Percentiles rank a stretch among this genome's conserved stretches.
Evolutionary conservation across 2,797 vertebrate species (phyloP).

Genomic region (Hydrolagus colliei): DNA sequence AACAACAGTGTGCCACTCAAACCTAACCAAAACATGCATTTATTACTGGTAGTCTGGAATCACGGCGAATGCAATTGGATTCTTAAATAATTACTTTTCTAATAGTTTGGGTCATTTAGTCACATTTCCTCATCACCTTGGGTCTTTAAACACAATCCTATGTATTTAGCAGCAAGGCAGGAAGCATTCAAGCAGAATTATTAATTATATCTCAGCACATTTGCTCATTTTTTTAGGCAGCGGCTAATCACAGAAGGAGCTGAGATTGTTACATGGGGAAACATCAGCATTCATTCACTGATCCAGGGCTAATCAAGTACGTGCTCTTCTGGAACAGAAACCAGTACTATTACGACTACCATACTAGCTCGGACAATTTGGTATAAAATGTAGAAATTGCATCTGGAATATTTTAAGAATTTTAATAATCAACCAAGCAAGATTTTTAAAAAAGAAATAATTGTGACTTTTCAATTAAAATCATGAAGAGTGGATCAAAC

Average conservation of each 20-base stretch:
- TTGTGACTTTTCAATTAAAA: not conserved
- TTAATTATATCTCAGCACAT: not conserved
- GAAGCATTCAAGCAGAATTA: not conserved
- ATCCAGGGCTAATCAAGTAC: not conserved
- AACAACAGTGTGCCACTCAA: not conserved
- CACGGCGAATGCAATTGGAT: not conserved
- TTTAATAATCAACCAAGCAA: not conserved
- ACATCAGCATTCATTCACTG: not conserved
- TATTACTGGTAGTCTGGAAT: not conserved
- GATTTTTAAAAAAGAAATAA: not conserved
- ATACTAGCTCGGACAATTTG: not conserved
- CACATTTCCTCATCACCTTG: not conserved
- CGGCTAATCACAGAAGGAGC: not conserved
- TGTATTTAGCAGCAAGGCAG: not conserved
- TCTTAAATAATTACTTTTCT: not conserved
- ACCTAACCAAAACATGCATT: not conserved
- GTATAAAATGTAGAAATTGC: not conserved
- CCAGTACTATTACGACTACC: not conserved
- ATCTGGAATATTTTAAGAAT: not conserved
- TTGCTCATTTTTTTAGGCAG: not conserved
- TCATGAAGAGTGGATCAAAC: not conserved
- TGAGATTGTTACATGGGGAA: not conserved
- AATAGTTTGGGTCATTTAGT: not conserved
- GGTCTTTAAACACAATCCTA: too few relatives aligned
- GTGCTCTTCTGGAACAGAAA: not conserved